phyloP scores from a whole-genome alignment of 2,888 invertebrate genomes.

The Erynnis tages region DNA sequence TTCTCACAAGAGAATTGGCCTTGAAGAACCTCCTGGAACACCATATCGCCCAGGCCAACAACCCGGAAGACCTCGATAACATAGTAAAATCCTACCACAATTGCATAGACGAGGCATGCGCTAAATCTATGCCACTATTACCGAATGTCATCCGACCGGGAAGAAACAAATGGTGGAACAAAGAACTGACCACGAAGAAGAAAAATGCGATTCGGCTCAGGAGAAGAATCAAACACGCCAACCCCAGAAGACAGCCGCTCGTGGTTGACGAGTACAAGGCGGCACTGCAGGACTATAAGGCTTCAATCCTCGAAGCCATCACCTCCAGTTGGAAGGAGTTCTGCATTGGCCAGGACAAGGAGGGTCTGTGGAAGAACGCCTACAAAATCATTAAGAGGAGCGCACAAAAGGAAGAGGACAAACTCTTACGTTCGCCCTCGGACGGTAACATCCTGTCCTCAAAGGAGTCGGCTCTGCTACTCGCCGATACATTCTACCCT shows the following conservation, averaged over 20 bases:
- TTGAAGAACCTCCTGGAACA: background rate
- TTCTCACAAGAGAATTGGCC: background rate
- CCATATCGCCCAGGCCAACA: background rate
- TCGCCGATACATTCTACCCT: conserved; percentile 29
- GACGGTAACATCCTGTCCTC: background rate
- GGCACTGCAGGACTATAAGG: too few relatives aligned
- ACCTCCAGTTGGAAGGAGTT: too few relatives aligned
- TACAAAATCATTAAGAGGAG: conserved; percentile 24
- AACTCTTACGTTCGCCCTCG: background rate
- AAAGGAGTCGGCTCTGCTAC: conserved; percentile 16
- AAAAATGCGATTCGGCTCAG: background rate
- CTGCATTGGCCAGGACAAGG: conserved; percentile 20
- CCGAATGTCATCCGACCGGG: background rate
- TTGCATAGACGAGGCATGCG: background rate
- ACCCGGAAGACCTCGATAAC: background rate
- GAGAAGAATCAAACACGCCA: too few relatives aligned
- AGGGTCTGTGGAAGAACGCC: conserved; percentile 28
- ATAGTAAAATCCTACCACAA: background rate
- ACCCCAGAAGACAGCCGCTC: too few relatives aligned
- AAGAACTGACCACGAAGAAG: conserved; percentile 2
- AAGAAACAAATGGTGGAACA: conserved; percentile 6
- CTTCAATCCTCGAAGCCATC: too few relatives aligned
- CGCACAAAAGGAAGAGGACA: conserved; percentile 4
- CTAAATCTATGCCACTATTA: background rate
- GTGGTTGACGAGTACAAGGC: too few relatives aligned